phyloP scores from a whole-genome alignment of 1,140 invertebrate genomes.

The Myzus persicae region DNA sequence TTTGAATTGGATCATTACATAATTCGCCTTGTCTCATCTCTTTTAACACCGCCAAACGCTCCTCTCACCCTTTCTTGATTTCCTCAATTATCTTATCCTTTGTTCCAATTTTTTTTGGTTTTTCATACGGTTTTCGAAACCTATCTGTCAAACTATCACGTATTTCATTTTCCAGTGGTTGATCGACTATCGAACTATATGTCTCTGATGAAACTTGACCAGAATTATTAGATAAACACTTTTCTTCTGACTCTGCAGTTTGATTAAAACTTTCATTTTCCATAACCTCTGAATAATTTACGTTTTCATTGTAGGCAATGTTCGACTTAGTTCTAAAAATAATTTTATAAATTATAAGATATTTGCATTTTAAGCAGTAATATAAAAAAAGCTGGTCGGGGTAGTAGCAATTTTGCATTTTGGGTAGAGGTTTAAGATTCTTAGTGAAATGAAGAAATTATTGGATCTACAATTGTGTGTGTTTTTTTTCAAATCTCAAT shows the following conservation, averaged over 20 bases:
- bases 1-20: conserved; percentile 34
- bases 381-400: conserved; percentile 3
- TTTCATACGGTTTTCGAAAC: conserved; percentile 7
- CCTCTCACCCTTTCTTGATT: conserved; percentile 19
- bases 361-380: conserved; percentile 20
- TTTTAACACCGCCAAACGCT: conserved; percentile 19
- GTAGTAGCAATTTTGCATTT: neutral
- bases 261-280: conserved; percentile 35
- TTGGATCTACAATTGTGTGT: neutral
- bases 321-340: conserved; percentile 33
- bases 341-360: conserved; percentile 18
- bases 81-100: conserved; percentile 6
- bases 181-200: neutral
- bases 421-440: neutral
- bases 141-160: neutral
- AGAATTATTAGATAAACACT: neutral
- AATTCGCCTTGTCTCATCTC: neutral
- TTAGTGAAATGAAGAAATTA: neutral
- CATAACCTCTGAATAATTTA: neutral
- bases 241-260: neutral
- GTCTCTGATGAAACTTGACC: neutral
- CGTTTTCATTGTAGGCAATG: neutral
- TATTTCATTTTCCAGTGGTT: neutral
- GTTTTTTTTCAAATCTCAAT: neutral
- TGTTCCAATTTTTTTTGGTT: neutral